Base-by-base conservation (phyloP, 2,888 invertebrate genomes). In the Fragum whitleyi region DNA sequence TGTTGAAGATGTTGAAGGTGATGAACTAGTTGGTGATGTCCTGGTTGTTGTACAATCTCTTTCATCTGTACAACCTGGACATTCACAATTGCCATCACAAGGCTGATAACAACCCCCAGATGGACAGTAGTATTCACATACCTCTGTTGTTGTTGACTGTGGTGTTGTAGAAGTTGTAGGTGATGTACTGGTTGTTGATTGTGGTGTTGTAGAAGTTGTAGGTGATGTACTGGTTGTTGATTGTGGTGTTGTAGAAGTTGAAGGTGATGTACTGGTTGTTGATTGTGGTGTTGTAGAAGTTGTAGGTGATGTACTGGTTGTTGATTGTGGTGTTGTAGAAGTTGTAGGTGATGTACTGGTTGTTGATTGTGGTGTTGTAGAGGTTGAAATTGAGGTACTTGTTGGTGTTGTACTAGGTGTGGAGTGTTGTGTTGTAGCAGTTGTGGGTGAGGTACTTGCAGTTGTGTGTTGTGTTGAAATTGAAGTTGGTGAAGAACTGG, bases 321-420 rank as follows among this genome's bases (percentile, higher is more conserved):
- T 1, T 11, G 29, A 26, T 5, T 61, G 19, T 42, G 73, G 16
- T 19, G 62, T 47, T 73, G 61, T 1, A 16, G 61, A 26, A 26
- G 65, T 28, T 28, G 73, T 28, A 3, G 65, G 2, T 23, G 32
- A 51, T 51, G 74, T 59, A 23, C 23, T 23, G 5, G 7, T 9
- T 0, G 59, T 26, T 6, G 59, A 36, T 6, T 36, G 9, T 36
- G 32, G 23, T 1, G 26, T 26, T 59, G 28, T 26, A 9, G 59
- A 26, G 6, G 28, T 9, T 23, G 59, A 1, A 6, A 14, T 9
- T 29, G 69, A 47, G 51, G 53, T 26, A 47, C 9, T 28, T 16
- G 59, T 55, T 39, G 61, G 1, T 26, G 70, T 62, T 51, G 39
- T 32, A 19, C 14, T 3, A 9, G 65, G 65, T 23, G 65, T 62